phyloP scores from a whole-genome alignment of 2,113 vertebrate species.

The Bagarius yarrelli region DNA sequence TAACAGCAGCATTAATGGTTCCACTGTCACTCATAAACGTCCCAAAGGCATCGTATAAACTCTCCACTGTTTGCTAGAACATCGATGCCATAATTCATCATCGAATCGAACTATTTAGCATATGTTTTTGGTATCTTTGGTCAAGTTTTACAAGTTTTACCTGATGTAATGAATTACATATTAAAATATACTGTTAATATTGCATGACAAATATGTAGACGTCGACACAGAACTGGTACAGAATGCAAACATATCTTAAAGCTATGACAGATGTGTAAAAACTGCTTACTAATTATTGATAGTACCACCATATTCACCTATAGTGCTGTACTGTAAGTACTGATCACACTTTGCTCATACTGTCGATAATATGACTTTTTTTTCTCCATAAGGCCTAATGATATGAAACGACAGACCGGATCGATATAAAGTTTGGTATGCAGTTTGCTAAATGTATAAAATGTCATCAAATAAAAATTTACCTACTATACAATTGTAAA shows the following conservation, averaged over 20 bases:
- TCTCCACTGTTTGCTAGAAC: neutral
- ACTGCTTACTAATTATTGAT: neutral
- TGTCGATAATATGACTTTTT: neutral
- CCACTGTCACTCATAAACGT: neutral
- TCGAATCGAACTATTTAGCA: no score
- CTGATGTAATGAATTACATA: neutral
- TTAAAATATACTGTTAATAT: neutral
- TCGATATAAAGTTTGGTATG: neutral
- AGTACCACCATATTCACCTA: conserved; percentile 5
- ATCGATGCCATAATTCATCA: neutral
- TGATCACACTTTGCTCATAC: neutral
- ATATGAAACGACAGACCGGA: neutral
- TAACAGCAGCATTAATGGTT: conserved; percentile 21
- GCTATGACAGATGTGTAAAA: neutral
- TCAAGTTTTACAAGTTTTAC: neutral
- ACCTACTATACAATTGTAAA: conserved; percentile 44
- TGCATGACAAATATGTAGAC: neutral
- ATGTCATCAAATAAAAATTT: conserved; percentile 30
- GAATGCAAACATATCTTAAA: neutral
- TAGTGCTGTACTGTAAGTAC: neutral
- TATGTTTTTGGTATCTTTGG: conserved; percentile 5
- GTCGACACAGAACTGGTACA: neutral
- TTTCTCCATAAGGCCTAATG: neutral
- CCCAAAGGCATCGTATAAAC: neutral
- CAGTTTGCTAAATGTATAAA: conserved; percentile 13